These are phyloP conservation scores for Montipora capitata DNA, from an alignment of 92 coral and sea anemone species.

Conservation along the genomic window DNA sequence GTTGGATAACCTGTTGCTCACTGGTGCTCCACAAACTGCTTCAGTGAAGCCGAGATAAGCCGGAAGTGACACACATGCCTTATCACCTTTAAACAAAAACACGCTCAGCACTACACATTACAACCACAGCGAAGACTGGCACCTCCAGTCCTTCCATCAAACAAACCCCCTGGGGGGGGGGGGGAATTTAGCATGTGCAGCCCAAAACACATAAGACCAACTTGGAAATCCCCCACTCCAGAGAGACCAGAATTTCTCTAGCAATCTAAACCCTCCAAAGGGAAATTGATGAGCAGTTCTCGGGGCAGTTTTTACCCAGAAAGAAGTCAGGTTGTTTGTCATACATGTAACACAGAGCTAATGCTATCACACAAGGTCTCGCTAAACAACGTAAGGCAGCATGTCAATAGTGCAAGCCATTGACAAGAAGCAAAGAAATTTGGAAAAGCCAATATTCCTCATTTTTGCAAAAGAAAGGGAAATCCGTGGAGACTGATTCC, in stretches of 20 bases:
- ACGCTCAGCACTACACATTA: too few species aligned
- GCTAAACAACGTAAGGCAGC: slow-evolving; percentile 42
- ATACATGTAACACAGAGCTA: slow-evolving; percentile 49
- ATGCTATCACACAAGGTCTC: slow-evolving; percentile 36
- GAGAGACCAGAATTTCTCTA: slow-evolving; percentile 24
- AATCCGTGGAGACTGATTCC: background rate
- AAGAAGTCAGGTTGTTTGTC: slow-evolving; percentile 35
- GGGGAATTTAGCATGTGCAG: slow-evolving; percentile 15
- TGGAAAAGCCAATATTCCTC: slow-evolving; percentile 10
- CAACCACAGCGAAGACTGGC: too few species aligned
- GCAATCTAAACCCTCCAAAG: slow-evolving; percentile 1
- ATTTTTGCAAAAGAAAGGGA: slow-evolving; percentile 2
- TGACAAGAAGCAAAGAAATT: slow-evolving; percentile 17
- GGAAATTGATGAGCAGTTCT: slow-evolving; percentile 25
- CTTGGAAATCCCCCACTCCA: slow-evolving; percentile 33
- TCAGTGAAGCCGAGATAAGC: too few species aligned
- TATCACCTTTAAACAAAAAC: too few species aligned
- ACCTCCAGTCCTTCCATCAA: too few species aligned
- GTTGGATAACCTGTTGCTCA: too few species aligned
- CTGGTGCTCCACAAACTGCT: too few species aligned
- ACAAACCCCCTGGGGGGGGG: too few species aligned
- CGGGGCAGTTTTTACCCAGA: slow-evolving; percentile 26
- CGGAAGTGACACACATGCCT: too few species aligned
- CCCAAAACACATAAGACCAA: slow-evolving; percentile 46
- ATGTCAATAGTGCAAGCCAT: slow-evolving; percentile 42